Percentiles rank a stretch among this genome's conserved stretches.
Conservation (phyloP, 2,888 invertebrate species). For the Crematogaster levior region DNA sequence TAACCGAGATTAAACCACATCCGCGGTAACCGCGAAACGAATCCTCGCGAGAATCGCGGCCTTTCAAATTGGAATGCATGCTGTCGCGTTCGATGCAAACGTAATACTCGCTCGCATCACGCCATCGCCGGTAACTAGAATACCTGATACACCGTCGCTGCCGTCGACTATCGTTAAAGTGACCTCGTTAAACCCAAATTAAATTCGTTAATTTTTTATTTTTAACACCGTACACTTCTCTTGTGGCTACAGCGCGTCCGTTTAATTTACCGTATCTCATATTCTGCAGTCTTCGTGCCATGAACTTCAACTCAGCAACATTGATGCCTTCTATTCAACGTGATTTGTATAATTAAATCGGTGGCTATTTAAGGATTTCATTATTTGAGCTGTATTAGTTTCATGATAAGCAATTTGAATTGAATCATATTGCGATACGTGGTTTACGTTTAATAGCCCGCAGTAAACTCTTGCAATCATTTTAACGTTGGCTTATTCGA, state of each 20-base stretch:
- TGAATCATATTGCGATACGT: conserved; percentile 9
- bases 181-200: conserved; percentile 48
- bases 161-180: conserved; percentile 20
- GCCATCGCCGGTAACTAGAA: not conserved
- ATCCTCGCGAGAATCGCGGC: conserved; percentile 64
- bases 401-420: conserved; percentile 10
- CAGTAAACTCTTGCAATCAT: not conserved
- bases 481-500: not conserved
- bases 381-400: conserved; percentile 37
- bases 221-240: conserved; percentile 17
- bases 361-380: conserved; percentile 21
- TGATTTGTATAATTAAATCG: conserved; percentile 23
- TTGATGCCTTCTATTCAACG: not conserved
- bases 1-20: conserved; percentile 68
- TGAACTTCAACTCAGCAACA: not conserved
- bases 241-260: not conserved
- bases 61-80: conserved; percentile 60
- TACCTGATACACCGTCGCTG: conserved; percentile 23
- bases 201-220: conserved; percentile 54
- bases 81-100: conserved; percentile 49
- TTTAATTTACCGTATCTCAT: conserved; percentile 34
- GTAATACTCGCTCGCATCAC: conserved; percentile 49
- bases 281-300: not conserved
- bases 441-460: conserved; percentile 21
- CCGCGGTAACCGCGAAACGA: conserved; percentile 60